A percentile compares a stretch with the other conserved stretches of the same genome.
Conservation (phyloP, 2,888 invertebrate species). For the Parthenolecanium corni region DNA sequence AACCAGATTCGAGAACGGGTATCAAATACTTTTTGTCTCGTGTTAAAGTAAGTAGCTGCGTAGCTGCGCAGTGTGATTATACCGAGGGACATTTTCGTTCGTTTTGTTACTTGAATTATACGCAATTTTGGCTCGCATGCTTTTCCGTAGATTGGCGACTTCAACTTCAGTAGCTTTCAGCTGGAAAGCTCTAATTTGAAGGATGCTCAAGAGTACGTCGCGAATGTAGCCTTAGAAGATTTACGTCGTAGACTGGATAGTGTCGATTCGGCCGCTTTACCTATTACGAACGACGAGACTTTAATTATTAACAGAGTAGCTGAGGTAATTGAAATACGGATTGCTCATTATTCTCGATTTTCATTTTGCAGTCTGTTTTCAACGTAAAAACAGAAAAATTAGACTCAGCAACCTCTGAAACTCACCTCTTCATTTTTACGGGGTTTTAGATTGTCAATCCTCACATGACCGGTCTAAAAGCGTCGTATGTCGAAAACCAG, state of each 20-base stretch:
- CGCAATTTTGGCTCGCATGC: neutral
- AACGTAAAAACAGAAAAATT: neutral
- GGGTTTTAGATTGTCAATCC: conserved; percentile 6
- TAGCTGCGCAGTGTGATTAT: neutral
- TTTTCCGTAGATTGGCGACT: neutral
- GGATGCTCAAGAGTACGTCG: conserved; percentile 7
- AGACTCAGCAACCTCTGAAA: neutral
- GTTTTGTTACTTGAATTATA: neutral
- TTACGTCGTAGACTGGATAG: neutral
- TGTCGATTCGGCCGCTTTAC: neutral
- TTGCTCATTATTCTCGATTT: too few species aligned
- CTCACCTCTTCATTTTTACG: neutral
- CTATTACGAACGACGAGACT: neutral
- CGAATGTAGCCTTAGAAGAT: conserved; percentile 4
- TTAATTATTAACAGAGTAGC: conserved; percentile 1
- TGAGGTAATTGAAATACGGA: conserved; percentile 1
- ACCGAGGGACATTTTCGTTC: neutral
- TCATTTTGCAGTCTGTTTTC: too few species aligned
- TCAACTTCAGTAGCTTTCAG: neutral
- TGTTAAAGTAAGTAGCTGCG: neutral
- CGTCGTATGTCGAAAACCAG: neutral
- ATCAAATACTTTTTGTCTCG: neutral
- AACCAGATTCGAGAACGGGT: neutral
- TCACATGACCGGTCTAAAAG: neutral
- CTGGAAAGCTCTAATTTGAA: neutral